Evolutionary conservation across 2,888 invertebrate genomes (phyloP), one percentile per base, ranked within the genome.

Genomic region (Sesia apiformis): DNA sequence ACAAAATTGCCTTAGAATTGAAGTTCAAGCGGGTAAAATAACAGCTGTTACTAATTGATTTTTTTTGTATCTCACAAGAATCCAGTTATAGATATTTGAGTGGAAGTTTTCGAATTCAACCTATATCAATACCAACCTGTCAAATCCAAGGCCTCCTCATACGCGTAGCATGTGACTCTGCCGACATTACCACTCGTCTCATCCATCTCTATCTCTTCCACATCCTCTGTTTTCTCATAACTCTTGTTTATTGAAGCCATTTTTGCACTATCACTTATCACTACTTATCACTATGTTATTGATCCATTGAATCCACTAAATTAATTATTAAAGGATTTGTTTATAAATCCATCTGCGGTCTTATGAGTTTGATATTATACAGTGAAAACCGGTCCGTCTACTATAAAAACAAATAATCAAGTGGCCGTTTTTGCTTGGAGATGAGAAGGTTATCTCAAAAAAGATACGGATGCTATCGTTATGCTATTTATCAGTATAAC

Each of bases 61-160:
- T 23, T 23, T 23, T 23, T 23, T 23, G 23, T 23, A 23, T 23
- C 23, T 23, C 23, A 23, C 23, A 23, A 23, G 23, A 23, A 23
- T 23, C 23, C 23, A 23, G 23, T 23, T 23, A 23, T 23, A 23
- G n/a, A n/a, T n/a, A n/a, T n/a, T n/a, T n/a, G n/a, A n/a, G 23
- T 23, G 23, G 23, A 23, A 23, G 23, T 23, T 23, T 23, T 23
- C 23, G 23, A 23, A 23, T 23, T 23, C 2, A 23, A 23, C 23
- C 23, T 23, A 23, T 23, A 23, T 23, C 23, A 23, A 23, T 23
- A 60, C 66, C 63, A 56, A 75, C 75, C 75, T 41, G 74, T 67
- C 49, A 75, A 57, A 55, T 72, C 72, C 57, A 75, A 54, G 0
- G 75, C 75, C 49, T 75, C 72, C 52, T 75, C 75, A 38, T 75